phyloP scores from a whole-genome alignment of 2,113 vertebrate species.

The Siniperca knerii region DNA sequence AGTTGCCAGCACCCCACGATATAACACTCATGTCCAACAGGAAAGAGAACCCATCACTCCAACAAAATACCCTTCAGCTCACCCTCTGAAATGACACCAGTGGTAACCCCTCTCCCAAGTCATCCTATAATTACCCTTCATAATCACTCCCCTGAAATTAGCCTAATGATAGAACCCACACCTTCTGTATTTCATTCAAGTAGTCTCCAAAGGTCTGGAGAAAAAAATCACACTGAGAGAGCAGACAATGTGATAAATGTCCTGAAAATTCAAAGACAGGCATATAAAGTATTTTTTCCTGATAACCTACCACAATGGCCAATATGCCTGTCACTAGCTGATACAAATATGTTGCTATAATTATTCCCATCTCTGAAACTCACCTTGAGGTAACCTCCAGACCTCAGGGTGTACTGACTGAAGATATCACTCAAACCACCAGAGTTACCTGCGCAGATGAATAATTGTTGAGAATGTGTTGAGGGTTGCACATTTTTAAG shows the following conservation, averaged over 20 bases:
- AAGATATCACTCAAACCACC: constrained; percentile 31
- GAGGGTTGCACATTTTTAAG: constrained; percentile 51
- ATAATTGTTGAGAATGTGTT: constrained; percentile 36
- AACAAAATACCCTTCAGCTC: constrained; percentile 64
- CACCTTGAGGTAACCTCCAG: constrained; percentile 66
- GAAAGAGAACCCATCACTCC: constrained; percentile 54
- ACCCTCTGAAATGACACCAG: constrained; percentile 59
- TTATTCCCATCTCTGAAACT: constrained; percentile 28
- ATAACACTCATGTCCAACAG: constrained; percentile 39
- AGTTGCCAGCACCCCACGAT: constrained; percentile 37
- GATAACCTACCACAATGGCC: background rate
- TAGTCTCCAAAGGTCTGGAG: constrained; percentile 42
- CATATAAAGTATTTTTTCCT: constrained; percentile 25
- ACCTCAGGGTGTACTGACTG: constrained; percentile 24
- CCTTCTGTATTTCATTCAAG: constrained; percentile 47
- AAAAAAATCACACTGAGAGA: background rate
- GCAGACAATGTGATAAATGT: constrained; percentile 14
- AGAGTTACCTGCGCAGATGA: constrained; percentile 32
- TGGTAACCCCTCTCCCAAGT: constrained; percentile 62
- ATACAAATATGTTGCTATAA: constrained; percentile 40
- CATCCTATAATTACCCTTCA: constrained; percentile 62
- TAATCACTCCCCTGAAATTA: constrained; percentile 66
- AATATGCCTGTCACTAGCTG: background rate
- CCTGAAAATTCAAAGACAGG: background rate
- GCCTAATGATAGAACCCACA: constrained; percentile 49